Evolutionary conservation across 2,888 invertebrate species (phyloP).

Genomic region (Crepidodera aurea): DNA sequence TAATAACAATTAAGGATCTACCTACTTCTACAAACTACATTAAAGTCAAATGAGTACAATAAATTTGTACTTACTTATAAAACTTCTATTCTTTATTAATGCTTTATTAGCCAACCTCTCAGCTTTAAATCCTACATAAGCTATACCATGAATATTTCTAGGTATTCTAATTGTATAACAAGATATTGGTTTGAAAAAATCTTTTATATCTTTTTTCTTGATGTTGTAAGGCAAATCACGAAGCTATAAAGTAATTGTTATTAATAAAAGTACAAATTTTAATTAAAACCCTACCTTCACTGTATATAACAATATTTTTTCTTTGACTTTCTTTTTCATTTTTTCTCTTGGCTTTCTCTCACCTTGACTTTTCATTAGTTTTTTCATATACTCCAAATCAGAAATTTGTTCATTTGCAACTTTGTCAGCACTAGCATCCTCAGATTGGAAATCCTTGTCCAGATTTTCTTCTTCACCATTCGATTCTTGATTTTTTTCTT

Average conservation of each 20-base stretch:
- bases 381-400: slow-evolving; percentile 80
- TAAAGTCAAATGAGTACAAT: neutral
- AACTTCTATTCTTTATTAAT: slow-evolving; percentile 83
- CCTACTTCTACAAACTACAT: no score
- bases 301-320: slow-evolving; percentile 64
- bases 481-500: slow-evolving; percentile 56
- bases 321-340: slow-evolving; percentile 59
- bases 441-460: slow-evolving; percentile 51
- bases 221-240: slow-evolving; percentile 79
- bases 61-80: slow-evolving; percentile 70
- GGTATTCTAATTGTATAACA: slow-evolving; percentile 83
- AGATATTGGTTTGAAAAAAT: slow-evolving; percentile 84
- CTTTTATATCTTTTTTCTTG: slow-evolving; percentile 83
- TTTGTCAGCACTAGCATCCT: slow-evolving; percentile 34
- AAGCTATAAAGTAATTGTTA: slow-evolving; percentile 61
- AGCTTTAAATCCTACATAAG: slow-evolving; percentile 89
- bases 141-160: slow-evolving; percentile 80
- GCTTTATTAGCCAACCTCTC: slow-evolving; percentile 83
- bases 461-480: slow-evolving; percentile 55
- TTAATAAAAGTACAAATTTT: slow-evolving; percentile 5
- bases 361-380: slow-evolving; percentile 62
- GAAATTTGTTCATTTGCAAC: slow-evolving; percentile 75
- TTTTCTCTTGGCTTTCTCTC: slow-evolving; percentile 53
- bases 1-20: no score
- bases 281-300: slow-evolving; percentile 63